These are phyloP conservation scores for Porites australiensis DNA, from an alignment of 64 coral and sea anemone genomes.

Conservation along the genomic window DNA sequence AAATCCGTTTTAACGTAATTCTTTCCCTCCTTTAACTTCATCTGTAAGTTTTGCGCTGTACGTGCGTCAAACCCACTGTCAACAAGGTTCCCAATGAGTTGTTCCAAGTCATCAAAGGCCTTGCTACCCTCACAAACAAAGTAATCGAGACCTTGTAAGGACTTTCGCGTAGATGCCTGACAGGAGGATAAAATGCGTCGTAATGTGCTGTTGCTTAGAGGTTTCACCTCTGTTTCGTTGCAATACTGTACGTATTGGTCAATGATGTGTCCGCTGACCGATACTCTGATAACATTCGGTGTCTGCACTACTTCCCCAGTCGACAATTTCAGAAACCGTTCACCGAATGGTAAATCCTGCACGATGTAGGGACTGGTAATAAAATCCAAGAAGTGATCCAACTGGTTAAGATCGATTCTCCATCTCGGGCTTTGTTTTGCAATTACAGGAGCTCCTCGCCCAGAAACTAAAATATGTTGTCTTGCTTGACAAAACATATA, in stretches of 20 bases:
- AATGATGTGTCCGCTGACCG: conserved; percentile 46
- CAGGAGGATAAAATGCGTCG: conserved; percentile 42
- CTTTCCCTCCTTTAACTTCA: conserved; percentile 31
- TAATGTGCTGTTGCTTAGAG: conserved; percentile 67
- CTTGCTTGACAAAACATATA: conserved; percentile 53
- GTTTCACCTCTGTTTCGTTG: conserved; percentile 17
- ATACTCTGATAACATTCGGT: conserved; percentile 66
- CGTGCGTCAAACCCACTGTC: neutral
- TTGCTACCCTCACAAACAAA: conserved; percentile 35
- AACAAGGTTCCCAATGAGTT: conserved; percentile 16
- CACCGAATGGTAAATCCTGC: conserved; percentile 77
- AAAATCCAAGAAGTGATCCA: conserved; percentile 45
- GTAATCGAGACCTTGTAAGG: conserved; percentile 37
- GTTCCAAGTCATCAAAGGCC: conserved; percentile 20
- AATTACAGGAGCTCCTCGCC: neutral
- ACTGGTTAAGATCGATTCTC: neutral
- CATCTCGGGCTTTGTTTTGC: neutral
- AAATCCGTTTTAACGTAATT: conserved; percentile 49
- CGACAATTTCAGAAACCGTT: conserved; percentile 40
- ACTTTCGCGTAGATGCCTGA: conserved; percentile 20
- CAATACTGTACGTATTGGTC: conserved; percentile 65
- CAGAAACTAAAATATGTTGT: neutral
- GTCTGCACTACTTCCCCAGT: conserved; percentile 54
- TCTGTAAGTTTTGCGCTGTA: neutral
- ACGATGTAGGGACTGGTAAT: conserved; percentile 54